Evolutionary conservation across 2,113 vertebrate species (phyloP).

Genomic region (Solenodon paradoxus): DNA sequence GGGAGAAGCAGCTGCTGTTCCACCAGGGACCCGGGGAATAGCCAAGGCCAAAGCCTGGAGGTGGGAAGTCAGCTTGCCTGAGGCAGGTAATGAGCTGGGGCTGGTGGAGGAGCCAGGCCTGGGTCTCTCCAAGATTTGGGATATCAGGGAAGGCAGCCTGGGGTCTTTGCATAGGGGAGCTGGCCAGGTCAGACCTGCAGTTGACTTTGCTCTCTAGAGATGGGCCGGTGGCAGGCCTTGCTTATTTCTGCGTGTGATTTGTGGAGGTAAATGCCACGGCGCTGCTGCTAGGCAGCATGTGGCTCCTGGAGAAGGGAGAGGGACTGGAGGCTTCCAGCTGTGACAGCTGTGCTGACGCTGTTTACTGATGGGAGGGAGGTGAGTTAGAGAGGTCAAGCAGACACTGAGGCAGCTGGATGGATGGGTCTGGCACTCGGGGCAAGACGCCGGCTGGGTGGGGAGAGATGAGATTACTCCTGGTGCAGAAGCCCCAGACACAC

Average conservation of each 20-base stretch:
- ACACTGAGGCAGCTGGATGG: neutral
- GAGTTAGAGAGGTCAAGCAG: neutral
- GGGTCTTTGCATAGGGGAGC: neutral
- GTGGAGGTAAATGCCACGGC: neutral
- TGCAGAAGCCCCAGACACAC: neutral
- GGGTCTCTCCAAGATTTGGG: neutral
- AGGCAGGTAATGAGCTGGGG: too few species aligned
- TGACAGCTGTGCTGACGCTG: too few species aligned
- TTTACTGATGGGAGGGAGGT: too few species aligned
- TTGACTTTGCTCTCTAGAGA: neutral
- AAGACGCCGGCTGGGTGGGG: neutral
- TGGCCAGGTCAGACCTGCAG: neutral
- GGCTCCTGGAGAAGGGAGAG: neutral
- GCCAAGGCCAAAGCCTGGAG: neutral
- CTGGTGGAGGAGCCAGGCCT: neutral
- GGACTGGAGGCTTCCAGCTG: neutral
- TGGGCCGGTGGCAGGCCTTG: neutral
- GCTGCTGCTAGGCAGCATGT: neutral
- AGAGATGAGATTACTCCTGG: neutral
- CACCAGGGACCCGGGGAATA: too few species aligned
- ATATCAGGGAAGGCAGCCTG: neutral
- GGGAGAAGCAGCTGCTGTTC: neutral
- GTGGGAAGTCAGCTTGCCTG: neutral
- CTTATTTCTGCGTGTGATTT: neutral
- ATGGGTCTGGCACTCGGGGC: too few species aligned